Evolutionary conservation across 37 sponge, comb jelly and placozoan species (phyloP).

Genomic region (Oopsacas minuta): DNA sequence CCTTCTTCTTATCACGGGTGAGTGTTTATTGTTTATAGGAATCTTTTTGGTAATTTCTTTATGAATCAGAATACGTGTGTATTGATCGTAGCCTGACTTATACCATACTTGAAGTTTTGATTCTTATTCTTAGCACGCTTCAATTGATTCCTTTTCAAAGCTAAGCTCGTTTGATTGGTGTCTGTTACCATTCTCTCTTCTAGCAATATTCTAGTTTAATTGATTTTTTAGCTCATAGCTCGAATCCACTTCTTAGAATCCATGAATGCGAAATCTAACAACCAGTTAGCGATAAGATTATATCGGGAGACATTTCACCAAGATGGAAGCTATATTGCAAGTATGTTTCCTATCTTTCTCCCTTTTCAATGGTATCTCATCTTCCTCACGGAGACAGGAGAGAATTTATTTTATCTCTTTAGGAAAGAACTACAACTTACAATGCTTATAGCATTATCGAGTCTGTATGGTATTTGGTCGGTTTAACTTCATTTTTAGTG

Average conservation of each 20-base stretch:
- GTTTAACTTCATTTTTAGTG: neutral
- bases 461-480: constrained; percentile 17
- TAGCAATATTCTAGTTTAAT: neutral
- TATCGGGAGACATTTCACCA: neutral
- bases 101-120: neutral
- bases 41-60: neutral
- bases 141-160: neutral
- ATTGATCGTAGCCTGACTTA: neutral
- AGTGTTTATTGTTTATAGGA: neutral
- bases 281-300: neutral
- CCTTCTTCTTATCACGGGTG: neutral
- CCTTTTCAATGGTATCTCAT: neutral
- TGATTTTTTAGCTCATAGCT: neutral
- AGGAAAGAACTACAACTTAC: constrained; percentile 1
- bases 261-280: constrained; percentile 17
- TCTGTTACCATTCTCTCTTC: neutral
- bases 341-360: constrained; percentile 7
- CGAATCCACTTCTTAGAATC: constrained; percentile 2
- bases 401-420: constrained; percentile 11
- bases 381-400: neutral
- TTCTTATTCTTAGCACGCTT: neutral
- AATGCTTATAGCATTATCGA: neutral
- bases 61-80: too few relatives aligned
- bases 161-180: neutral
- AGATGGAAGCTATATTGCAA: constrained; percentile 11